phyloP scores from a whole-genome alignment of 2,797 vertebrate genomes.

The Karalla daura region DNA sequence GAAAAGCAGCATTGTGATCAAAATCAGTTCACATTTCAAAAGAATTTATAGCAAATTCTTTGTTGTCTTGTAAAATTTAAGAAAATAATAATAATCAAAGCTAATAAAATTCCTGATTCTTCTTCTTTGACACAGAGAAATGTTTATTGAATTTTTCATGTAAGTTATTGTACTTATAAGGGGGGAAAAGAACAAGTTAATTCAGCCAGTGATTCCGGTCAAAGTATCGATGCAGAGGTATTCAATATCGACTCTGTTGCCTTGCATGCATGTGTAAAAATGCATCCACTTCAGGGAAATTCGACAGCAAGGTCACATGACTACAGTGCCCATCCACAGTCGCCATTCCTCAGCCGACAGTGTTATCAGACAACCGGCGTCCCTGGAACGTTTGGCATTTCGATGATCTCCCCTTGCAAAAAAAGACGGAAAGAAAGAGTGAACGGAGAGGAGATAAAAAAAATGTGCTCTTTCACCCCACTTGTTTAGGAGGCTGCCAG shows the following conservation, averaged over 20 bases:
- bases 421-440: constrained; percentile 49
- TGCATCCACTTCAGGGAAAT: constrained; percentile 66
- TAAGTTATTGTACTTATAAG: background rate
- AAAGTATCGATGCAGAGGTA: constrained; percentile 31
- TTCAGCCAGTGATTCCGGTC: constrained; percentile 5
- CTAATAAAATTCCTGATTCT: background rate
- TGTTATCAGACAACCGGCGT: constrained; percentile 74
- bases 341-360: constrained; percentile 81
- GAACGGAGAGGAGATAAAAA: constrained; percentile 57
- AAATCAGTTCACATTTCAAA: background rate
- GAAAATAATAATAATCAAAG: background rate
- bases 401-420: constrained; percentile 71
- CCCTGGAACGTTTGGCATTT: constrained; percentile 82
- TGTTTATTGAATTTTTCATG: background rate
- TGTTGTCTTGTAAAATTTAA: background rate
- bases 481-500: constrained; percentile 74
- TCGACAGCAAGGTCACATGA: constrained; percentile 79
- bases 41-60: background rate
- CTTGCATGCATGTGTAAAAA: constrained; percentile 60
- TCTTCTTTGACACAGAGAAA: background rate
- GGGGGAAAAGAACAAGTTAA: background rate
- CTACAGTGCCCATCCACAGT: constrained; percentile 68
- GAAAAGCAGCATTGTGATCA: background rate
- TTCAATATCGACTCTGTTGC: constrained; percentile 49
- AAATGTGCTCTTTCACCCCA: constrained; percentile 71